Evolutionary conservation across 2,888 invertebrate species (phyloP), one percentile per base, ranked within the genome.

Genomic region (Papilio demoleus): DNA sequence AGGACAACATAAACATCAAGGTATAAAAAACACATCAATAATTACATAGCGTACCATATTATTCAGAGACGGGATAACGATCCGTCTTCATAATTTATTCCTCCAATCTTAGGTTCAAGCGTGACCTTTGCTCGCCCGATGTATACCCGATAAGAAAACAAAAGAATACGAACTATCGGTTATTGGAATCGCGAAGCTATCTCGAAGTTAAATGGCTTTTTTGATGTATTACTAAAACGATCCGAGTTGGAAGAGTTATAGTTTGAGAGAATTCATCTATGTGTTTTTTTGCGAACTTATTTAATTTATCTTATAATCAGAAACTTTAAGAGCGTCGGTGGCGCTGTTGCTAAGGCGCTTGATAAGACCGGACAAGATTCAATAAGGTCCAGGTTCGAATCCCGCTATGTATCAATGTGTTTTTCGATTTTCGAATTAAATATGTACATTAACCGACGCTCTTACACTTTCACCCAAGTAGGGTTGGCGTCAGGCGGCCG

Each of bases 51-150:
- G 60, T 31, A 19, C 24, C 58, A 27, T 53, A 53, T 50, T 58
- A 66, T 36, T 36, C 17, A 14, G 67, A 31, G 62, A 11, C 34
- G 17, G 56, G 53, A 67, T 67, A 67, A 67, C 34, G 53, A 62
- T 62, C 62, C 42, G 53, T 67, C 67, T 67, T 40, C 53, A 14
- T 67, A 67, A 67, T 67, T 67, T 67, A 67, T 67, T 67, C 67
- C 53, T 40, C 67, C 67, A 42, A 67, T 56, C 60, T 67, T 34
- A 53, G 34, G 31, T 56, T 22, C 61, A 34, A 42, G 40, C 62
- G 53, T 67, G 62, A 67, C 67, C 67, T 67, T 62, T 67, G 19
- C 53, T 36, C 67, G 53, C n/a, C 11, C 50, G 67, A 67, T 67
- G 56, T 67, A 11, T 62, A 45, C 17, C 53, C 56, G 67, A 67